Evolutionary conservation across 2,888 invertebrate genomes (phyloP).

Genomic region (Catotricha subobsoleta): DNA sequence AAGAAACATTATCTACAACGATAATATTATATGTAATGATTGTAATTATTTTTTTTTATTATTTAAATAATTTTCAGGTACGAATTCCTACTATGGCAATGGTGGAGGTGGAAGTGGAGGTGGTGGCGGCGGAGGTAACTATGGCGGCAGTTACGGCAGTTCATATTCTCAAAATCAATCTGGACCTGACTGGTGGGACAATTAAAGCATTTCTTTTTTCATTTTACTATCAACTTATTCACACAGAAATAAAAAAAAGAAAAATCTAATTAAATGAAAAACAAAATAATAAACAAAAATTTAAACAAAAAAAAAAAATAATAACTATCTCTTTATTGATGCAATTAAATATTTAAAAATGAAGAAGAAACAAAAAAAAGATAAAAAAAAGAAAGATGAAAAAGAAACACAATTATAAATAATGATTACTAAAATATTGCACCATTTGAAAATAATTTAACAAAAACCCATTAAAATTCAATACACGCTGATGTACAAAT

Average conservation of each 20-base stretch:
- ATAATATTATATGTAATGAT: too few relatives aligned
- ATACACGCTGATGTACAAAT: too few relatives aligned
- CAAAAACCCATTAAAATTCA: too few relatives aligned
- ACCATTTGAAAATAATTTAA: too few relatives aligned
- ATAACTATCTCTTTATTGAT: background rate
- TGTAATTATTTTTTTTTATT: background rate
- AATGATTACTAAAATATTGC: too few relatives aligned
- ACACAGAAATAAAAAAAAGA: background rate
- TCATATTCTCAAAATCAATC: slow-evolving; percentile 29
- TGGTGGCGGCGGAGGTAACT: slow-evolving; percentile 6
- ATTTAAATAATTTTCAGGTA: background rate
- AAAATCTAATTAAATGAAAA: background rate
- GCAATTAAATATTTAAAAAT: background rate
- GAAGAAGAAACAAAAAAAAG: background rate
- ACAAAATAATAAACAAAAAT: background rate
- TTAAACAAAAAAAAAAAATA: background rate
- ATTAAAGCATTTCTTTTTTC: slow-evolving; percentile 17
- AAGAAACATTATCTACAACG: too few relatives aligned
- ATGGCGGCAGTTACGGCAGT: slow-evolving; percentile 17
- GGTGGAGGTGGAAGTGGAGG: slow-evolving; percentile 16
- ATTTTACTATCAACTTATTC: background rate
- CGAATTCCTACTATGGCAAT: slow-evolving; percentile 10
- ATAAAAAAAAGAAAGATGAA: too few relatives aligned
- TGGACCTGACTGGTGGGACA: slow-evolving; percentile 34
- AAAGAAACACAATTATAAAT: too few relatives aligned